A percentile compares a stretch with the other conserved stretches of the same genome.
These are phyloP conservation scores for Apis florea DNA, from an alignment of 1,140 invertebrate genomes.

Conservation along the genomic window DNA sequence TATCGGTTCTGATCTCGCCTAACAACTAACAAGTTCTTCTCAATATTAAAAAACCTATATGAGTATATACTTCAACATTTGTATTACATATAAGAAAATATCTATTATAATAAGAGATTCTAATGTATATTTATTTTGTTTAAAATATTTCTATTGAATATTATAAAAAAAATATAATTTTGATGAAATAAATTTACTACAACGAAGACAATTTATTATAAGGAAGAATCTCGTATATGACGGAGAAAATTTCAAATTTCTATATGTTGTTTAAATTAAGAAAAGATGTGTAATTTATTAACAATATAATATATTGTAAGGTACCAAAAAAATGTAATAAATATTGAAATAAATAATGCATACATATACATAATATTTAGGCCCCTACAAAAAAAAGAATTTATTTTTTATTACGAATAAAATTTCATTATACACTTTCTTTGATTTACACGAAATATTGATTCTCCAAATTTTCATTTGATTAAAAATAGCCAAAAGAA, in stretches of 20 bases:
- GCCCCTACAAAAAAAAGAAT: not conserved
- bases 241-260: not conserved
- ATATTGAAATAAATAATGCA: constrained; percentile 12
- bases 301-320: not conserved
- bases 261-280: not conserved
- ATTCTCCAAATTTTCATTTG: not conserved
- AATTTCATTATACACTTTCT: not conserved
- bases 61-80: not conserved
- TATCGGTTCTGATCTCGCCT: too few relatives aligned
- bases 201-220: too few relatives aligned
- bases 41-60: constrained; percentile 5
- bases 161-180: not conserved
- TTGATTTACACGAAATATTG: not conserved
- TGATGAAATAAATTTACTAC: not conserved
- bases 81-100: not conserved
- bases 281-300: not conserved
- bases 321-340: constrained; percentile 1
- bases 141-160: not conserved
- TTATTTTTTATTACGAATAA: not conserved
- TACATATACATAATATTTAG: not conserved
- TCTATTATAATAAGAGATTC: not conserved
- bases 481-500: not conserved
- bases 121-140: not conserved
- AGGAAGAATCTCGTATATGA: not conserved
- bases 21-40: not conserved